Percentiles rank a stretch among this genome's conserved stretches.
phyloP scores from a whole-genome alignment of 2,797 vertebrate genomes.

The Cichlasoma orientale region DNA sequence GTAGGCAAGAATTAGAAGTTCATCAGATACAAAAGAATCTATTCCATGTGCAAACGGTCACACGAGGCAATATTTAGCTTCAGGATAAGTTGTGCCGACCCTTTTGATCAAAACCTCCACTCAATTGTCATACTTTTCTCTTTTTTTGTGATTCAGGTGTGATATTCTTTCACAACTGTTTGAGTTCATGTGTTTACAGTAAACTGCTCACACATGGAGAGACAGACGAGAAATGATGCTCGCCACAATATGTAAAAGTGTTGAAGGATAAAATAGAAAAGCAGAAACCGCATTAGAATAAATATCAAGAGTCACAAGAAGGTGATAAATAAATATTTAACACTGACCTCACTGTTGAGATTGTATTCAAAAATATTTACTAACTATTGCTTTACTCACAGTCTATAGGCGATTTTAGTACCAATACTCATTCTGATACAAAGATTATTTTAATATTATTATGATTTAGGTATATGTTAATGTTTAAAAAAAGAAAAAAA shows the following conservation, averaged over 20 bases:
- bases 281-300: not conserved
- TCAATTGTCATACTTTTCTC: not conserved
- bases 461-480: no score
- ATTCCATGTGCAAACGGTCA: not conserved
- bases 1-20: no score
- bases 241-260: not conserved
- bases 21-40: no score
- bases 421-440: no score
- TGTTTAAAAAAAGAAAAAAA: no score
- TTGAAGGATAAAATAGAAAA: not conserved
- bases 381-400: no score
- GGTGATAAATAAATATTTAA: not conserved
- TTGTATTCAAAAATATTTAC: no score
- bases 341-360: not conserved
- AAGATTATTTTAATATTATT: no score
- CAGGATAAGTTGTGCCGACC: no score
- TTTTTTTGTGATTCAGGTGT: not conserved
- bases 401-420: no score
- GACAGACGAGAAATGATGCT: not conserved
- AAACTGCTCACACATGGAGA: not conserved
- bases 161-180: not conserved
- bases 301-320: not conserved
- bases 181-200: not conserved
- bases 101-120: not conserved
- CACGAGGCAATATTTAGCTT: not conserved